Base-by-base conservation (phyloP, 2,888 invertebrate genomes). In the Dryocosmus kuriphilus region DNA sequence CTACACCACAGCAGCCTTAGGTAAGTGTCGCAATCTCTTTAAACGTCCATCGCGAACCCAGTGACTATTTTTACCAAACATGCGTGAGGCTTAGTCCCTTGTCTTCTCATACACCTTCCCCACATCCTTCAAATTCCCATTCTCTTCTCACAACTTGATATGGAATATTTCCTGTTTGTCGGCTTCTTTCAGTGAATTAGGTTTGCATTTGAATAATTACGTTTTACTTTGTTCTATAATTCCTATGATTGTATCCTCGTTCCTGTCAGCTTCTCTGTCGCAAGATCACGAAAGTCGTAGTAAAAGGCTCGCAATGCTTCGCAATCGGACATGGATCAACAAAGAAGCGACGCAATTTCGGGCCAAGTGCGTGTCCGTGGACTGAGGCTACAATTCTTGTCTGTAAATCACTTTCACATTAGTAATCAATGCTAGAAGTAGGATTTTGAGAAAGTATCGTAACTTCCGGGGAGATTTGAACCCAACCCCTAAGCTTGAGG, bases 1-100 rank as follows among this genome's bases (percentile, higher is more conserved):
- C 90, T 91, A 89, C 91, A 90, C 89, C 90, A 89, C 90, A 90
- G 89, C 90, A 90, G 89, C 88, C 87, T 89, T 90, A 88, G 90
- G 90, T 90, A 86, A 90, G 90, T 90, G 88, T 89, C 83, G 85
- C 85, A 86, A 86, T 79, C 80, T 30, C 30, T 71, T 71, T 71
- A 51, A 51, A 51, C 67, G 67, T 7, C 67, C 46, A 46, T 67
- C 46, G 38, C 46, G n/a, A 71, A 14, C 30, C 51, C 30, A 71
- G 32, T 27, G 67, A 67, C 71, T 71, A 71, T 71, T 71, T 71
- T 71, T 71, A 71, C 46, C 71, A 51, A 30, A 67, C 67, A 51
- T 67, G 38, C 67, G 67, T 46, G 46, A 51, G 16, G 46, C 16
- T 46, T 46, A 41, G 46, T 30, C 67, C 46, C 38, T 41, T 46